Evolutionary conservation across 2,113 vertebrate genomes (phyloP).

Genomic region (Caracal caracal): DNA sequence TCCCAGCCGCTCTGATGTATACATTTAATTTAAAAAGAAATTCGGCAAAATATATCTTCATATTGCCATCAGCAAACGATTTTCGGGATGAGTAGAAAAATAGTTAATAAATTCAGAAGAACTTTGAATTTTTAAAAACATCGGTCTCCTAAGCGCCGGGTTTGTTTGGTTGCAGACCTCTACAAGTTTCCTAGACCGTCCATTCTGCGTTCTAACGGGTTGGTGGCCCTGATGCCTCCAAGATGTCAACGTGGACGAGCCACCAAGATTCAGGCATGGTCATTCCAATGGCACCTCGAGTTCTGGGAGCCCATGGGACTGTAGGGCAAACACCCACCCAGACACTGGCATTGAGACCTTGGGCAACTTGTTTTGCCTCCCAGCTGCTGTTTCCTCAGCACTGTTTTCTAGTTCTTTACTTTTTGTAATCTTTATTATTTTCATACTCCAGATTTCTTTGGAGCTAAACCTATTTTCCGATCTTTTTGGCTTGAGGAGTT

Average conservation of each 20-base stretch:
- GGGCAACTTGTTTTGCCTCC: too few relatives aligned
- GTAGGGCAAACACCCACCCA: accelerated
- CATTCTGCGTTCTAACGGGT: background rate
- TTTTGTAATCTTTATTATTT: background rate
- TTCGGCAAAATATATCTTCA: background rate
- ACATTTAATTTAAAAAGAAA: background rate
- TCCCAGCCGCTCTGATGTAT: background rate
- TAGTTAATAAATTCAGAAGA: background rate
- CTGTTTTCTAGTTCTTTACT: background rate
- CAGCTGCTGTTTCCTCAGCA: background rate
- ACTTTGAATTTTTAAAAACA: background rate
- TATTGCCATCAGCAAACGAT: too few relatives aligned
- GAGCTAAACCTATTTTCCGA: background rate
- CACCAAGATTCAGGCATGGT: background rate
- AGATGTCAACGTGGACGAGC: accelerated
- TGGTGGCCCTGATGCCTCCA: background rate
- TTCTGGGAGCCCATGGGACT: too few relatives aligned
- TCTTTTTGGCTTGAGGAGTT: background rate
- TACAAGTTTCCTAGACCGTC: background rate
- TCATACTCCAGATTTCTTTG: background rate
- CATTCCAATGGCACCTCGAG: background rate
- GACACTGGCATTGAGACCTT: accelerated
- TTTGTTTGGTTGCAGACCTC: background rate
- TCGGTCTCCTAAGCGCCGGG: background rate
- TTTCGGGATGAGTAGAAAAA: background rate